Percentiles rank a stretch among this genome's conserved stretches.
These are phyloP conservation scores for Porites cylindrica DNA, from an alignment of 92 coral and sea anemone genomes.

Conservation along the genomic window DNA sequence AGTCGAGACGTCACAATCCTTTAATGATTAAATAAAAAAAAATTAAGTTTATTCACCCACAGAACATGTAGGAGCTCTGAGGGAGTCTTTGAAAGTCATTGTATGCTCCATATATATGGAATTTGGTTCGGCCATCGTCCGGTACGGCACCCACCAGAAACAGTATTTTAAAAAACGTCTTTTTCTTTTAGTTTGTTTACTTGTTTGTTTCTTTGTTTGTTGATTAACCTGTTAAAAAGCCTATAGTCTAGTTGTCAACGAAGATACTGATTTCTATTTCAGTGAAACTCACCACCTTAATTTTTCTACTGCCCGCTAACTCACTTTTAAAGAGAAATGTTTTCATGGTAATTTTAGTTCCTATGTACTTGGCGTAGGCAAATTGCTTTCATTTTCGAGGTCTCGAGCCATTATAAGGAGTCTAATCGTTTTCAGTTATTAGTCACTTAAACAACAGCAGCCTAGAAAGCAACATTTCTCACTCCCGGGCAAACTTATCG, in stretches of 20 bases:
- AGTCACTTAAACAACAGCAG: not conserved
- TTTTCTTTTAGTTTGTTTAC: not conserved
- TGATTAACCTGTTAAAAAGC: not conserved
- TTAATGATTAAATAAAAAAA: too few species aligned
- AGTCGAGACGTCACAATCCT: too few species aligned
- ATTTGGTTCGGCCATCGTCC: not conserved
- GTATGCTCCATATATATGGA: too few species aligned
- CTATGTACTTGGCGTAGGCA: not conserved
- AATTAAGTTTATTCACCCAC: too few species aligned
- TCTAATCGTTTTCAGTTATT: not conserved
- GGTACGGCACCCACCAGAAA: too few species aligned
- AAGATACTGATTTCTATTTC: not conserved
- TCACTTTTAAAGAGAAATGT: not conserved
- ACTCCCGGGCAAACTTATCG: not conserved
- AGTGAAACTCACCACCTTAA: too few species aligned
- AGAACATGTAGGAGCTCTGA: too few species aligned
- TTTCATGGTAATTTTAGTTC: not conserved
- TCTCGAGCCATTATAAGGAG: not conserved
- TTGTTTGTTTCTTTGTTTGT: too few species aligned
- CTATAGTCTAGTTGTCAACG: not conserved
- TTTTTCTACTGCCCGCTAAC: too few species aligned
- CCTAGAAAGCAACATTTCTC: not conserved
- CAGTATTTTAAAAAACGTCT: too few species aligned
- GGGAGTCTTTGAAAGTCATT: too few species aligned
- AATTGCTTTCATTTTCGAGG: not conserved